These are phyloP conservation scores for Nasalis larvatus DNA, from an alignment of 2,113 vertebrate species.

Conservation along the genomic window DNA sequence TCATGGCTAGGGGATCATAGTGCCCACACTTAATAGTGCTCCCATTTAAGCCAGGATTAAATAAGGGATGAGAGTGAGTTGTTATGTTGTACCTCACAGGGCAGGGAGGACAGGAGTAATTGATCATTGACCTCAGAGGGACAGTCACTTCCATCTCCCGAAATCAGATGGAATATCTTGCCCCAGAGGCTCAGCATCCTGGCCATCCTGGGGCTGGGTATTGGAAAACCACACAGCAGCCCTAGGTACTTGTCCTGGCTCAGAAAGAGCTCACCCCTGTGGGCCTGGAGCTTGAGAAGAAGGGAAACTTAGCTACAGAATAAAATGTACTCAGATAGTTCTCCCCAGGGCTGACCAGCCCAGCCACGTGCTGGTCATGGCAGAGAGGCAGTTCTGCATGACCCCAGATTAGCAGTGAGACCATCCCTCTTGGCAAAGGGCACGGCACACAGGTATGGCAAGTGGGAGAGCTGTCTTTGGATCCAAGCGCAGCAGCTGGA, in stretches of 20 bases:
- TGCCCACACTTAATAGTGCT: fast-evolving
- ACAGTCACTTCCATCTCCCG: constrained; percentile 42
- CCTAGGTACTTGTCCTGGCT: not conserved
- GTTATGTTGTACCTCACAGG: fast-evolving
- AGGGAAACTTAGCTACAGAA: not conserved
- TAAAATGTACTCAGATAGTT: not conserved
- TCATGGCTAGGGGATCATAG: not conserved
- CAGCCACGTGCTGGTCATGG: fast-evolving
- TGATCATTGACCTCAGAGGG: not conserved
- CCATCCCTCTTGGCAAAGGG: not conserved
- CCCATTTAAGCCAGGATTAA: not conserved
- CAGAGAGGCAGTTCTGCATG: too few relatives aligned
- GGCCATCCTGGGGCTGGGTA: not conserved
- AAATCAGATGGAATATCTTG: not conserved
- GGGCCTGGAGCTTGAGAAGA: not conserved
- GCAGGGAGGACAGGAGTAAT: not conserved
- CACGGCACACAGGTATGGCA: not conserved
- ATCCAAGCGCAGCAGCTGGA: not conserved
- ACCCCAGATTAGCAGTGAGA: not conserved
- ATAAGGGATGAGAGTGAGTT: not conserved
- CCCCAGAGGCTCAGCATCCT: not conserved
- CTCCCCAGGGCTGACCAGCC: not conserved
- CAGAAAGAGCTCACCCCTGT: not conserved
- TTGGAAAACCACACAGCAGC: not conserved
- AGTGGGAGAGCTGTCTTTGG: not conserved